phyloP scores from a whole-genome alignment of 2,888 invertebrate species.

The Diachrysia chrysitis region DNA sequence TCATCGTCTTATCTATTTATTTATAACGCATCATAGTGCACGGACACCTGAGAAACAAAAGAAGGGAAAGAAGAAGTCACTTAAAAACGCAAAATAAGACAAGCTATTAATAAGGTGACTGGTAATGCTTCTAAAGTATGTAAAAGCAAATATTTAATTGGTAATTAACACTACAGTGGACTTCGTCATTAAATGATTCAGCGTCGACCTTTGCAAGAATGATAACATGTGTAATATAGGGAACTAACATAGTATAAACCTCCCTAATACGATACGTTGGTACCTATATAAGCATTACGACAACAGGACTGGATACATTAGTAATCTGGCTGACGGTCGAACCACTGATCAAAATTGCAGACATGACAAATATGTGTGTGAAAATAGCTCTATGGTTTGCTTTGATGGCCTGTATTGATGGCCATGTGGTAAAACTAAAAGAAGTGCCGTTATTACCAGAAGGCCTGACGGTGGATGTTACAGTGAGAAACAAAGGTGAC shows the following conservation, averaged over 20 bases:
- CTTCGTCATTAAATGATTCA: neutral
- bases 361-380: constrained; percentile 31
- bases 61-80: too few relatives aligned
- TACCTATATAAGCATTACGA: neutral
- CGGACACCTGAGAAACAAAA: too few relatives aligned
- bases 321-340: neutral
- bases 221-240: neutral
- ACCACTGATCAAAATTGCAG: neutral
- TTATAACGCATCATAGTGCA: too few relatives aligned
- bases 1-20: too few relatives aligned
- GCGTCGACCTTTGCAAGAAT: neutral
- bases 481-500: constrained; percentile 38
- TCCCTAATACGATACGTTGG: neutral
- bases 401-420: constrained; percentile 32
- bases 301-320: neutral
- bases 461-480: constrained; percentile 46
- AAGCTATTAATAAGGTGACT: too few relatives aligned
- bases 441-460: constrained; percentile 41
- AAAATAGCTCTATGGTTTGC: constrained; percentile 28
- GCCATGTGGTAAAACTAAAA: constrained; percentile 32
- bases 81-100: too few relatives aligned
- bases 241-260: neutral
- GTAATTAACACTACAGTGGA: too few relatives aligned
- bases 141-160: too few relatives aligned
- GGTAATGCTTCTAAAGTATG: too few relatives aligned